These are phyloP conservation scores for Oceanodroma leucorhoa DNA, from an alignment of 2,797 vertebrate species.

Conservation along the genomic window DNA sequence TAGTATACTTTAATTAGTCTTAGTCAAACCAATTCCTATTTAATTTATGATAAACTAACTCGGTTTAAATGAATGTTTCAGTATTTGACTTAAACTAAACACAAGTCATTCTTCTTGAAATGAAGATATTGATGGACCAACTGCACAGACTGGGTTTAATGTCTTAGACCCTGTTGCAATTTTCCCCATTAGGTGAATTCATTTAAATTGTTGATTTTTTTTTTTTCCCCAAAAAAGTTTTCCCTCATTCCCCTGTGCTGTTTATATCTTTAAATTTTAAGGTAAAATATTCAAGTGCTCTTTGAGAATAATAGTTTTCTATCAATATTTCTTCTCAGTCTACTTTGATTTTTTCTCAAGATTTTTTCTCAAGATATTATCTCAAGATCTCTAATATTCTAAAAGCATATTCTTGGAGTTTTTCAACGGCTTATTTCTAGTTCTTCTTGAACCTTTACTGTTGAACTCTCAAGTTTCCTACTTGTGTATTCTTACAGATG, in stretches of 20 bases:
- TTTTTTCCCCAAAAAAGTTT: not conserved
- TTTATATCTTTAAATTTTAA: not conserved
- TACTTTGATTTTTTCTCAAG: not conserved
- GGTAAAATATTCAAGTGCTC: not conserved
- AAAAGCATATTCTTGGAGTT: not conserved
- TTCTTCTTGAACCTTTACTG: not conserved
- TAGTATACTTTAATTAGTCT: not conserved
- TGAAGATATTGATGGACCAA: not conserved
- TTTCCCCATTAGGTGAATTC: rapidly evolving
- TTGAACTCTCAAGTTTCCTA: not conserved
- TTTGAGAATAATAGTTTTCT: not conserved
- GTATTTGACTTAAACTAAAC: not conserved
- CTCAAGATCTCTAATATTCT: not conserved
- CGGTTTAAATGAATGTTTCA: not conserved
- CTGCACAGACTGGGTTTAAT: not conserved
- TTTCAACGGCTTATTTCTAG: not conserved
- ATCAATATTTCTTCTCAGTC: not conserved
- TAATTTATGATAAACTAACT: not conserved
- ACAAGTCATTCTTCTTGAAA: not conserved
- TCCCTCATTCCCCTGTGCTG: not conserved
- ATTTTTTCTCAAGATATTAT: not conserved
- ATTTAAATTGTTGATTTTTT: not conserved
- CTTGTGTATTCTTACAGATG: not conserved
- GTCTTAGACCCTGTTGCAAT: not conserved
- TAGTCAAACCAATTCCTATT: not conserved